Evolutionary conservation across 2,888 invertebrate species (phyloP).

Genomic region (Cheilosia variabilis): DNA sequence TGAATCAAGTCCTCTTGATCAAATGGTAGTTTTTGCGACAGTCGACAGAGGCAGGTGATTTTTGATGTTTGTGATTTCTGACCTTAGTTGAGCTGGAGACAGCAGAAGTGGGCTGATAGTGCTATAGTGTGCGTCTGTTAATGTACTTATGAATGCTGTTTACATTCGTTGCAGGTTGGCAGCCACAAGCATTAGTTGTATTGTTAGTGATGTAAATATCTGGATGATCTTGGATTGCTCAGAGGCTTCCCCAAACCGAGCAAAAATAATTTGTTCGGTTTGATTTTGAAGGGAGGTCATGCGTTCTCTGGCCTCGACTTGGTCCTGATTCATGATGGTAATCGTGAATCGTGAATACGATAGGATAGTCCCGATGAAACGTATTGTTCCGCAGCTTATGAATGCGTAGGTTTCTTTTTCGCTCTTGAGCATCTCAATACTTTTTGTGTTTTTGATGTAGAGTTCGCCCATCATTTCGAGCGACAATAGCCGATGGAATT

Average conservation of each 20-base stretch:
- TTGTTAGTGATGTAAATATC: too few species aligned
- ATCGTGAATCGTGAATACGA: too few species aligned
- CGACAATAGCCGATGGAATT: too few species aligned
- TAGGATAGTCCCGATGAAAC: too few species aligned
- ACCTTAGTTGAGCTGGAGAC: slow-evolving; percentile 5
- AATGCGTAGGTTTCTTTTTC: too few species aligned
- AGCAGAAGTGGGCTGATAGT: not conserved
- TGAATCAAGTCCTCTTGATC: not conserved
- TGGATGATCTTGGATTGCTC: too few species aligned
- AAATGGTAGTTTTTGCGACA: not conserved
- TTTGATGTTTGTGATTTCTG: not conserved
- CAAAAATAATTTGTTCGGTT: not conserved
- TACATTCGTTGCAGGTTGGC: not conserved
- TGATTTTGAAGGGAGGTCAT: slow-evolving; percentile 3
- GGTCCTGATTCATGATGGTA: not conserved
- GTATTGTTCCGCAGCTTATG: too few species aligned
- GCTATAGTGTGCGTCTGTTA: not conserved
- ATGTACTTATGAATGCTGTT: not conserved
- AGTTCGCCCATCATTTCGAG: too few species aligned
- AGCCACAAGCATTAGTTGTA: not conserved
- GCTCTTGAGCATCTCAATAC: too few species aligned
- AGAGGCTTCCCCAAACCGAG: slow-evolving; percentile 12
- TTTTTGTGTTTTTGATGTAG: too few species aligned
- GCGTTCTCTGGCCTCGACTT: not conserved
- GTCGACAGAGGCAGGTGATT: not conserved